A percentile compares a stretch with the other conserved stretches of the same genome.
Conservation (phyloP, 2,797 vertebrate genomes). For the Periophthalmus magnuspinnatus region DNA sequence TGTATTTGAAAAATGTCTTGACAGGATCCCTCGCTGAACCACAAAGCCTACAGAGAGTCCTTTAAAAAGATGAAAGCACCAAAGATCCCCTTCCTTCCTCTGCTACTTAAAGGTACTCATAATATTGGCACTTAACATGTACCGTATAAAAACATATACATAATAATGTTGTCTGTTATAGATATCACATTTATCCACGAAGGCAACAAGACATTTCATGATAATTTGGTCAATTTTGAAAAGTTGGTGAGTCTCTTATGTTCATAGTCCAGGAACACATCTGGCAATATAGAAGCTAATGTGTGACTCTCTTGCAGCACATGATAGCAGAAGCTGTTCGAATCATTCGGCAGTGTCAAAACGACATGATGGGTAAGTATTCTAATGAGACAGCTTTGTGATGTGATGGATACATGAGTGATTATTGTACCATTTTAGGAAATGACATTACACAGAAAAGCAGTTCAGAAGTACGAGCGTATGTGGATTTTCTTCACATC, state of each 20-base stretch:
- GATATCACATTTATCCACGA: constrained; percentile 98
- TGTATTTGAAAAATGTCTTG: constrained; percentile 67
- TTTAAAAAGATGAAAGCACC: constrained; percentile 99
- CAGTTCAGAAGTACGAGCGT: constrained; percentile 86
- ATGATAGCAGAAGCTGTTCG: constrained; percentile 96
- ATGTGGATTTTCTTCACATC: constrained; percentile 87
- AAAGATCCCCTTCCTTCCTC: constrained; percentile 97
- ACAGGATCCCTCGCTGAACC: constrained; percentile 96
- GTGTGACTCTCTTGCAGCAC: constrained; percentile 76
- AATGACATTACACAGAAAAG: constrained; percentile 86
- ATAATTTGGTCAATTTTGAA: constrained; percentile 97
- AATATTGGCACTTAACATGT: constrained; percentile 16
- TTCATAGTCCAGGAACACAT: no score
- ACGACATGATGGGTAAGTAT: constrained; percentile 86
- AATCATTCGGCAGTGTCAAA: constrained; percentile 90
- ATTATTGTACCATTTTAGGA: constrained; percentile 68
- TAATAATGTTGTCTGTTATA: constrained; percentile 47
- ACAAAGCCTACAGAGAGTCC: constrained; percentile 96
- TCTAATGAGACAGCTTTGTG: background rate
- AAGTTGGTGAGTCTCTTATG: constrained; percentile 86
- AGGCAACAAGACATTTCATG: constrained; percentile 97
- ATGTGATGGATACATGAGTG: background rate
- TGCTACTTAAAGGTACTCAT: constrained; percentile 91
- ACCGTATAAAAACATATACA: background rate
- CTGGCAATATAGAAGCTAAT: constrained; percentile 19